Evolutionary conservation across 1,140 invertebrate species (phyloP).

Genomic region (Leucophenga varia): DNA sequence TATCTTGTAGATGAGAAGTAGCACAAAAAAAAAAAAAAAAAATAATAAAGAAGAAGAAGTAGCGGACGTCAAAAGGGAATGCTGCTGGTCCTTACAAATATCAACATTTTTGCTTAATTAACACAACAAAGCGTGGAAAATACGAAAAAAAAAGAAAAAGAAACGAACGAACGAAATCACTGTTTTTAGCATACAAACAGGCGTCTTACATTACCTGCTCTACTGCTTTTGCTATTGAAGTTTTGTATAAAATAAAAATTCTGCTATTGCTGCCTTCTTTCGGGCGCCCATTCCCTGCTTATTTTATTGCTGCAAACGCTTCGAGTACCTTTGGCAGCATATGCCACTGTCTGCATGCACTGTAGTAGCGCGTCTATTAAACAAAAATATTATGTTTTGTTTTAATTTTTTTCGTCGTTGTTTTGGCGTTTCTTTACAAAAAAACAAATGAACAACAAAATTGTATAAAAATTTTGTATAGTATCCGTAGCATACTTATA

Average conservation of each 20-base stretch:
- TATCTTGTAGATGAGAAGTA: too few species aligned
- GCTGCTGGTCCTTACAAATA: slow-evolving; percentile 9
- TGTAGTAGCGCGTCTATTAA: background rate
- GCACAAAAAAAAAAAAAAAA: too few species aligned
- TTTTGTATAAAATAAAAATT: slow-evolving; percentile 12
- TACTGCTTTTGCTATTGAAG: slow-evolving; percentile 13
- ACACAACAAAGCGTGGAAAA: slow-evolving; percentile 37
- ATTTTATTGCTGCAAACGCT: too few species aligned
- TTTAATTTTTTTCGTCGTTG: slow-evolving; percentile 35
- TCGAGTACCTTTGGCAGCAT: too few species aligned
- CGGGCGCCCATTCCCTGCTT: too few species aligned
- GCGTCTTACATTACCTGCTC: slow-evolving; percentile 31
- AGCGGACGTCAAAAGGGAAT: too few species aligned
- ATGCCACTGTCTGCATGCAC: too few species aligned
- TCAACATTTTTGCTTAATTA: slow-evolving; percentile 46
- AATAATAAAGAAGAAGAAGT: too few species aligned
- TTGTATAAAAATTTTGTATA: slow-evolving; percentile 42
- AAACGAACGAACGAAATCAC: slow-evolving; percentile 15
- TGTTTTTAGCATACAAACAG: slow-evolving; percentile 9
- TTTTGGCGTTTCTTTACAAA: slow-evolving; percentile 17
- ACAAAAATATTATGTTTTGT: slow-evolving; percentile 36
- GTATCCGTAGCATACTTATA: slow-evolving; percentile 30
- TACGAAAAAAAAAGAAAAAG: slow-evolving; percentile 17
- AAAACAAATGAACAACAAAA: slow-evolving; percentile 46
- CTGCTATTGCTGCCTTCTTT: slow-evolving; percentile 13